Conservation (phyloP, 2,888 invertebrate genomes). For the Nymphalis polychloros region DNA sequence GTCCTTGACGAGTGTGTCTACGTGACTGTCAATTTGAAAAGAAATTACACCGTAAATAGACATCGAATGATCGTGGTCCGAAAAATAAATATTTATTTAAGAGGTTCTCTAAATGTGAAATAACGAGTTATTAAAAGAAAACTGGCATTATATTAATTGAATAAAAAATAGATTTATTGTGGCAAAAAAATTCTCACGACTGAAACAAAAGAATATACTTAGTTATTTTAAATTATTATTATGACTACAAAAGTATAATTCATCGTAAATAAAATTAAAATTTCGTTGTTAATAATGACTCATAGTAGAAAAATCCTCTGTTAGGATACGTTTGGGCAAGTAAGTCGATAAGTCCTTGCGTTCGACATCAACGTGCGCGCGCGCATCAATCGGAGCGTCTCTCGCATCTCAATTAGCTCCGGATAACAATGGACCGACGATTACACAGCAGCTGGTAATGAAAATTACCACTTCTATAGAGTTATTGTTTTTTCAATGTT, state of each 20-base stretch:
- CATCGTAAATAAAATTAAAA: too few relatives aligned
- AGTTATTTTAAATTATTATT: too few relatives aligned
- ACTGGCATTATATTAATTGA: too few relatives aligned
- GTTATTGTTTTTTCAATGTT: conserved; percentile 31
- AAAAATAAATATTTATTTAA: not conserved
- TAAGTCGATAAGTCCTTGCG: conserved; percentile 51
- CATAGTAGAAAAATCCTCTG: conserved; percentile 8
- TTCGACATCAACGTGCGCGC: conserved; percentile 71
- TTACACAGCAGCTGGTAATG: conserved; percentile 56
- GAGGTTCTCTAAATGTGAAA: not conserved
- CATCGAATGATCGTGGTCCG: conserved; percentile 13
- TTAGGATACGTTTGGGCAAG: conserved; percentile 24
- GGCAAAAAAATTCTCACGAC: too few relatives aligned
- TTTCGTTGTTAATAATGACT: not conserved
- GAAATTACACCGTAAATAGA: conserved; percentile 38
- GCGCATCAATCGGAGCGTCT: conserved; percentile 52
- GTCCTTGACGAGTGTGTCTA: conserved; percentile 36
- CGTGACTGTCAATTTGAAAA: conserved; percentile 44
- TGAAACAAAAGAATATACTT: too few relatives aligned
- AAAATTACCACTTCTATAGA: conserved; percentile 33
- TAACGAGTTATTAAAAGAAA: not conserved
- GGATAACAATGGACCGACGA: conserved; percentile 65
- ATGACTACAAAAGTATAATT: too few relatives aligned
- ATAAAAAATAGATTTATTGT: too few relatives aligned
- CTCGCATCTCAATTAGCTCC: conserved; percentile 69